A percentile compares a stretch with the other conserved stretches of the same genome.
Evolutionary conservation across 2,888 invertebrate genomes (phyloP).

Genomic region (Resseliella maxima): DNA sequence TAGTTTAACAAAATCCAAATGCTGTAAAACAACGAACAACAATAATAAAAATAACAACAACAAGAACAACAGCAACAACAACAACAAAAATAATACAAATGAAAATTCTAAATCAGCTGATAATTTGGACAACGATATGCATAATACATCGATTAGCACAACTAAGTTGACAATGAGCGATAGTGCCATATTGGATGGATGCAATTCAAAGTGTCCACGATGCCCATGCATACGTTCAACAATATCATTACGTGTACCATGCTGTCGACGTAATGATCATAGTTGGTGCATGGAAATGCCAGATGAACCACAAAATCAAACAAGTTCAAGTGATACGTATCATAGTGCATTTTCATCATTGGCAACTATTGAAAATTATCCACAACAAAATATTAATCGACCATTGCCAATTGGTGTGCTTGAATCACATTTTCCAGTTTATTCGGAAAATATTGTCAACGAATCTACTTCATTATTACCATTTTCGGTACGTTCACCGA

Average conservation of each 20-base stretch:
- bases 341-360: constrained; percentile 64
- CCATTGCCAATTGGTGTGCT: constrained; percentile 63
- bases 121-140: constrained; percentile 69
- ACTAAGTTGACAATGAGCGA: constrained; percentile 64
- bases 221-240: constrained; percentile 62
- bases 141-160: constrained; percentile 59
- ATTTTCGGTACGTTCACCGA: constrained; percentile 57
- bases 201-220: constrained; percentile 63
- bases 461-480: constrained; percentile 61
- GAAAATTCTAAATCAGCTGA: constrained; percentile 71
- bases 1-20: constrained; percentile 63
- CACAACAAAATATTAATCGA: constrained; percentile 57
- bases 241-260: background rate
- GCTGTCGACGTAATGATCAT: constrained; percentile 10
- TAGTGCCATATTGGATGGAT: constrained; percentile 65
- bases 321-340: constrained; percentile 65
- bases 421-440: constrained; percentile 67
- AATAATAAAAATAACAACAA: too few species aligned
- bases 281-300: constrained; percentile 32
- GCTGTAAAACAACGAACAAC: constrained; percentile 62
- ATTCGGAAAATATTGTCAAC: constrained; percentile 58
- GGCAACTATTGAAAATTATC: constrained; percentile 60
- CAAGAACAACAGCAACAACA: too few species aligned
- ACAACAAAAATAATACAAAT: too few species aligned
- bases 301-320: constrained; percentile 56